These are phyloP conservation scores for Dipodomys stephensi DNA, from an alignment of 2,113 vertebrate genomes.

Conservation along the genomic window DNA sequence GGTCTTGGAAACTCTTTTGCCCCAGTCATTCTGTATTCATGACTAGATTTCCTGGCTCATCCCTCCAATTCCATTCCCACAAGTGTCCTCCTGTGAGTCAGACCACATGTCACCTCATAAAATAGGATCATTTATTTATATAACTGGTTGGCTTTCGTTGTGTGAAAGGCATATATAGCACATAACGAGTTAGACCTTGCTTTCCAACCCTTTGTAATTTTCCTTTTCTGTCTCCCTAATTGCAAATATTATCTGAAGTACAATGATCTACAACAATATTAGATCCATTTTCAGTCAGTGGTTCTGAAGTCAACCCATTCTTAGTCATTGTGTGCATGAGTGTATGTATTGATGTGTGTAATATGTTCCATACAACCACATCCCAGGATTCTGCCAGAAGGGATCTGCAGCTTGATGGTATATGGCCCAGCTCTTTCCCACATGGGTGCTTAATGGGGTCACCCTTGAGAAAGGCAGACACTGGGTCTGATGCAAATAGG, in stretches of 20 bases:
- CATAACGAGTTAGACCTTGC: not conserved
- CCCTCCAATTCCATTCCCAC: not conserved
- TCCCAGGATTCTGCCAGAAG: not conserved
- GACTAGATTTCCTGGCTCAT: not conserved
- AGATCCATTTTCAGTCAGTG: not conserved
- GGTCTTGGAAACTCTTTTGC: not conserved
- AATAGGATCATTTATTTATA: not conserved
- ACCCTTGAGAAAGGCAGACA: not conserved
- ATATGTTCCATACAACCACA: not conserved
- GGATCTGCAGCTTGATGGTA: not conserved
- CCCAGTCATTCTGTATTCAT: not conserved
- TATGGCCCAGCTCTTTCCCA: not conserved
- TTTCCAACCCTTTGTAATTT: not conserved
- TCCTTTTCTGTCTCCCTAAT: not conserved
- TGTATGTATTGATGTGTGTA: too few species aligned
- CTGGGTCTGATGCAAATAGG: not conserved
- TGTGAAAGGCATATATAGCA: not conserved
- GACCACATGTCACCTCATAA: not conserved
- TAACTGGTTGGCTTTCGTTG: not conserved
- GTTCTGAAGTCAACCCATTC: too few species aligned
- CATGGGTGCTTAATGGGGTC: rapidly evolving
- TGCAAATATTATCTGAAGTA: not conserved
- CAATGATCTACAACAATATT: not conserved
- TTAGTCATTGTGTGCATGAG: not conserved
- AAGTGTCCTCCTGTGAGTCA: not conserved